These are phyloP conservation scores for Perccottus glenii DNA, from an alignment of 2,113 vertebrate genomes.

Conservation along the genomic window DNA sequence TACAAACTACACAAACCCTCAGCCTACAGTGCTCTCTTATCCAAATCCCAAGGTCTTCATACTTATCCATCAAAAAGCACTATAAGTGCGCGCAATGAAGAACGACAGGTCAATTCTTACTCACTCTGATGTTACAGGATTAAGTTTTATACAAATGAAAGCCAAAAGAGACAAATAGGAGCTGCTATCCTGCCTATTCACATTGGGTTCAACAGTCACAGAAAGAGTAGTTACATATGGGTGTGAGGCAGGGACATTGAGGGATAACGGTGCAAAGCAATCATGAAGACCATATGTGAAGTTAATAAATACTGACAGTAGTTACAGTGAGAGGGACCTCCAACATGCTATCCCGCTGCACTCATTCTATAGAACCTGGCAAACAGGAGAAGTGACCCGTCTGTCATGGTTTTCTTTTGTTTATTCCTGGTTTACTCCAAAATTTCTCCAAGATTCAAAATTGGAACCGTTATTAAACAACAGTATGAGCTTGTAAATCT, in stretches of 20 bases:
- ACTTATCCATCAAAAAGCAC: slow-evolving; percentile 42
- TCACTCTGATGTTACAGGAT: too few species aligned
- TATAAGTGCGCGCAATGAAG: slow-evolving; percentile 19
- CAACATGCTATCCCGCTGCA: background rate
- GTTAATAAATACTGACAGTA: slow-evolving; percentile 6
- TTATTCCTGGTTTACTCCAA: too few species aligned
- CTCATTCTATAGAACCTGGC: background rate
- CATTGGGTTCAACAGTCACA: slow-evolving; percentile 8
- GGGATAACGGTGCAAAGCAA: slow-evolving; percentile 24
- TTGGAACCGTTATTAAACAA: background rate
- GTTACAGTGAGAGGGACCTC: slow-evolving; percentile 1
- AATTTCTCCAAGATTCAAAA: too few species aligned
- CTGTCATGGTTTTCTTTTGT: background rate
- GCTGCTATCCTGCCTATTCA: background rate
- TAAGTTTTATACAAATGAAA: background rate
- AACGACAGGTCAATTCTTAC: background rate
- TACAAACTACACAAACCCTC: slow-evolving; percentile 30
- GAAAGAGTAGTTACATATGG: background rate
- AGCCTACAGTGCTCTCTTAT: slow-evolving; percentile 49
- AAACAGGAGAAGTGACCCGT: background rate
- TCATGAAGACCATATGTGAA: background rate
- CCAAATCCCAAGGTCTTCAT: slow-evolving; percentile 57
- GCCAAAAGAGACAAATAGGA: background rate
- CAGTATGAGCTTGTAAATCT: background rate
- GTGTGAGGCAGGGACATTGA: slow-evolving; percentile 2